Base-by-base conservation (phyloP, 2,888 invertebrate genomes). In the Limnephilus marmoratus region DNA sequence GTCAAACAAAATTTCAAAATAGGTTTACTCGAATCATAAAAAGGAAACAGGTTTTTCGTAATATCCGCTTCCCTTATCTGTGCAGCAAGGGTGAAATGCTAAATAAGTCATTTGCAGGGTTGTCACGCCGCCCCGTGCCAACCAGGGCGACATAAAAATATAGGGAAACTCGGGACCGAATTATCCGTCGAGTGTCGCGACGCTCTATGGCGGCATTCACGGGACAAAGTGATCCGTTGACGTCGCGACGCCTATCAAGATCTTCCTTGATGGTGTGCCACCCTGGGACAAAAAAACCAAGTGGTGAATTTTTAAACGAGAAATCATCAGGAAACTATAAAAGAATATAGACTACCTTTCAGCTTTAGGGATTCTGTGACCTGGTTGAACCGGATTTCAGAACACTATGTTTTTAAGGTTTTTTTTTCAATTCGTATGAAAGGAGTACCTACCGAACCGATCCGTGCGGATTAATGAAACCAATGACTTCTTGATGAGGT, bases 221-320 rank as follows among this genome's bases (percentile, higher is more conserved):
- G 53, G 90, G 91, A 90, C 81, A 85, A 91, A 92, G 91, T 91
- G 89, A 90, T 91, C 81, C 90, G 91, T 80, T 90, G 45, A 49
- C 91, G 85, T 80, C 81, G 86, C 91, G 68, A 34, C 83, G 34
- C 85, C 91, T 92, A 92, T 92, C 92, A 91, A 92, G 92, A 92
- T 92, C 90, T 90, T 87, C 91, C 31, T 68, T 13, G 80, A 37
- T 45, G 80, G 31, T 68, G 86, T 90, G 91, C 53, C 83, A 81
- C 80, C 81, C 89, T 86, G 90, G 80, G 34, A 68, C 31, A 49
- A 41, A 34, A 34, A 31, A 31, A 81, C 90, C 37, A 91, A 82
- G 68, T 53, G 91, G 83, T 92, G 92, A 91, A 92, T 90, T 92
- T 92, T 91, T 81, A 92, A 92, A 92, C 80, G 83, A 68, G 53